These are phyloP conservation scores for Actinemys pallida DNA, from an alignment of 2,113 vertebrate genomes.

Conservation along the genomic window DNA sequence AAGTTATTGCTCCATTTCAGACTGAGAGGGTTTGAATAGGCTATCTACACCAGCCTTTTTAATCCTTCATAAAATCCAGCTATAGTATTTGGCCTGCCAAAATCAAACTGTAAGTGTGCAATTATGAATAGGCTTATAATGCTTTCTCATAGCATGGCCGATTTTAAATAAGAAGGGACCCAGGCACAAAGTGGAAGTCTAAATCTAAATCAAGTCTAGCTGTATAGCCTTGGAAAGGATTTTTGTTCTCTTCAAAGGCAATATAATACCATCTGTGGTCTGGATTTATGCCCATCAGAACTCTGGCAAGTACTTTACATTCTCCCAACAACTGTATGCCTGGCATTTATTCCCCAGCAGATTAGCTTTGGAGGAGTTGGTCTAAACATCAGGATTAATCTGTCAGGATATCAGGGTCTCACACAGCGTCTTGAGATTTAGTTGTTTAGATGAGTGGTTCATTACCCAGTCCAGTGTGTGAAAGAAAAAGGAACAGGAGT, in stretches of 20 bases:
- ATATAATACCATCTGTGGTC: accelerated
- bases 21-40: accelerated
- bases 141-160: no score
- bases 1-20: neutral
- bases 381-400: neutral
- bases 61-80: neutral
- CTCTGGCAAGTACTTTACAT: neutral
- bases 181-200: neutral
- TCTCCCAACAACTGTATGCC: neutral
- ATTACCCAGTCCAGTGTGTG: neutral
- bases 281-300: neutral
- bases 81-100: accelerated
- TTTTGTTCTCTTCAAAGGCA: neutral
- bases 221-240: neutral
- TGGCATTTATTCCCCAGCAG: accelerated
- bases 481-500: neutral
- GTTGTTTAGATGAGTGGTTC: neutral
- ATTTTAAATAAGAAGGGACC: neutral
- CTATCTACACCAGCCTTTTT: accelerated
- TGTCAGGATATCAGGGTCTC: neutral
- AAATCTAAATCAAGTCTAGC: neutral
- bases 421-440: neutral
- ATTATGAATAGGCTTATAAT: neutral
- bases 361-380: neutral
- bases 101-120: neutral